Conservation (phyloP, 2,113 vertebrate species). For the Colius striatus region DNA sequence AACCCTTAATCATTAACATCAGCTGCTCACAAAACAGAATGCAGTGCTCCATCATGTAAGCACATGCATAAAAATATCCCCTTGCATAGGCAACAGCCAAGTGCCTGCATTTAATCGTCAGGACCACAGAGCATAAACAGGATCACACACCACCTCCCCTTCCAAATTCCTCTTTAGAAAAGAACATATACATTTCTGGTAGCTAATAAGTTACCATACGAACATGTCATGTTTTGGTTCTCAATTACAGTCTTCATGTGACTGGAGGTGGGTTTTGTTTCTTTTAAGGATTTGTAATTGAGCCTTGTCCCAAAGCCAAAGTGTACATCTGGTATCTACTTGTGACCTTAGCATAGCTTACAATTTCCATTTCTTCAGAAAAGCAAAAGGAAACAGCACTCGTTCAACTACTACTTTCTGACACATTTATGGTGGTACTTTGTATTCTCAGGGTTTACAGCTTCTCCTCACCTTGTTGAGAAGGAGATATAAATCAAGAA, state of each 20-base stretch:
- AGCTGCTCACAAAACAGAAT: not conserved
- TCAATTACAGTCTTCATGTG: not conserved
- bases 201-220: not conserved
- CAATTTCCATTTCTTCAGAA: constrained; percentile 10
- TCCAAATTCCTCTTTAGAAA: not conserved
- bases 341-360: constrained; percentile 9
- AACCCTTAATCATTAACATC: not conserved
- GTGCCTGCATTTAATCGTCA: not conserved
- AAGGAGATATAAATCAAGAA: not conserved
- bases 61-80: not conserved
- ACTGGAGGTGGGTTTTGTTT: not conserved
- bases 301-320: not conserved
- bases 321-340: constrained; percentile 32
- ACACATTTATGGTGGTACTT: not conserved
- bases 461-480: not conserved
- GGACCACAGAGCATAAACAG: not conserved
- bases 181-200: not conserved
- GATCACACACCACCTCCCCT: not conserved
- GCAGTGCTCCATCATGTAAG: not conserved
- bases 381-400: not conserved
- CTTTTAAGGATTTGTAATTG: not conserved
- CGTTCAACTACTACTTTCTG: not conserved
- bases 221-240: not conserved
- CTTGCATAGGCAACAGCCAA: not conserved
- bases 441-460: not conserved